Evolutionary conservation across 2,888 invertebrate species (phyloP).

Genomic region (Platerodrilus igneus): DNA sequence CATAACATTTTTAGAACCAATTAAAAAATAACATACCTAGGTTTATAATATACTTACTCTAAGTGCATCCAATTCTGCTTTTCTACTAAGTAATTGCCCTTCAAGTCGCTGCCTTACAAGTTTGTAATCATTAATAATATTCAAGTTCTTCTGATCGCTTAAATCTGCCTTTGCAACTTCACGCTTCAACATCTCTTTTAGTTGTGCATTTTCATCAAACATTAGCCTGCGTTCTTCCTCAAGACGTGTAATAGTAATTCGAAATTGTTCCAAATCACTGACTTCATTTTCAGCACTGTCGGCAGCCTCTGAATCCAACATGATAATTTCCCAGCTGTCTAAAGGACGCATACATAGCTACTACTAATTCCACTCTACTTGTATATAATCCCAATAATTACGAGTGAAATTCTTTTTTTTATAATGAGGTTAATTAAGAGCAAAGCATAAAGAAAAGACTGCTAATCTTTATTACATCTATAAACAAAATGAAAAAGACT

Average conservation of each 20-base stretch:
- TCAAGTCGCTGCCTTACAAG: conserved; percentile 86
- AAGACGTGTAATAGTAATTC: conserved; percentile 57
- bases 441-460: too few species aligned
- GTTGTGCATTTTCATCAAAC: conserved; percentile 52
- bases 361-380: conserved; percentile 16
- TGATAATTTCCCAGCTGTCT: conserved; percentile 50
- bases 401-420: too few species aligned
- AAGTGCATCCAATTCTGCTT: conserved; percentile 58
- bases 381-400: too few species aligned
- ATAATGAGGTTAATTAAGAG: too few species aligned
- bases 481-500: too few species aligned
- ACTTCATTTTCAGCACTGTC: conserved; percentile 56
- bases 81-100: conserved; percentile 66
- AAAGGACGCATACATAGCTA: conserved; percentile 25
- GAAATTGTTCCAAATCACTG: conserved; percentile 55
- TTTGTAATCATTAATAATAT: conserved; percentile 88
- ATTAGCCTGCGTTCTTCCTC: conserved; percentile 58
- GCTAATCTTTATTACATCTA: too few species aligned
- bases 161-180: conserved; percentile 70
- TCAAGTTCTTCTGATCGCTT: conserved; percentile 68
- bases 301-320: conserved; percentile 54
- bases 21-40: conserved; percentile 1
- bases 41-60: conserved; percentile 52
- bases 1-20: conserved; percentile 6
- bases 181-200: conserved; percentile 71